These are phyloP conservation scores for Orientallactaga sibirica DNA, from an alignment of 2,797 vertebrate species.

Conservation along the genomic window DNA sequence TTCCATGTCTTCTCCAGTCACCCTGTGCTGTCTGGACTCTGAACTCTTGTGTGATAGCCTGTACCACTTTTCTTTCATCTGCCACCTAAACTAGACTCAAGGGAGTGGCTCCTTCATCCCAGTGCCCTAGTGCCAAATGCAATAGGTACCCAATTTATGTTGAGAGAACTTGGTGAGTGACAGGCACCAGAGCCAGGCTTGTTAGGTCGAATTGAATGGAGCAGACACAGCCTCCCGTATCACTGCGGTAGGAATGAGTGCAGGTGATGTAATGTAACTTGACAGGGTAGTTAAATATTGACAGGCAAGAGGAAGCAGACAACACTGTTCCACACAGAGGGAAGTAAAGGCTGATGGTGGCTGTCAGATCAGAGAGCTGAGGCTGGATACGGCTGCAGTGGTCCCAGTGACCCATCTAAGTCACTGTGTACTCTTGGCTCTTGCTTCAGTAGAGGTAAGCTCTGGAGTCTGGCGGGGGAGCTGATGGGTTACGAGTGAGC, in stretches of 20 bases:
- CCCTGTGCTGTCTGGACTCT: rapidly evolving
- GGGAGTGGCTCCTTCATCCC: neutral
- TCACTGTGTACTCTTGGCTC: slow-evolving; percentile 44
- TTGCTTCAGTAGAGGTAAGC: slow-evolving; percentile 84
- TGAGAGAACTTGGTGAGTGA: slow-evolving; percentile 15
- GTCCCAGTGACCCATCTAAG: slow-evolving; percentile 62
- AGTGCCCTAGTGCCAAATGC: neutral
- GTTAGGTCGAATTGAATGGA: slow-evolving; percentile 84
- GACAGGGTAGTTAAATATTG: slow-evolving; percentile 92
- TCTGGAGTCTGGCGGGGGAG: slow-evolving; percentile 38
- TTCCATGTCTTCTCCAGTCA: neutral
- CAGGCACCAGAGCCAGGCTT: neutral
- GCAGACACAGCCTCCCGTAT: slow-evolving; percentile 82
- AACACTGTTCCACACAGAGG: slow-evolving; percentile 64
- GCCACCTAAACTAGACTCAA: neutral
- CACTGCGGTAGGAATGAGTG: slow-evolving; percentile 78
- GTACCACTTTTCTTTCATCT: neutral
- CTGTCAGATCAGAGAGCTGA: slow-evolving; percentile 71
- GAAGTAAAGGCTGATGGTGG: slow-evolving; percentile 84
- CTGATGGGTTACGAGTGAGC: slow-evolving; percentile 17
- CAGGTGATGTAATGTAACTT: slow-evolving; percentile 89
- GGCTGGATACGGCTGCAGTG: slow-evolving; percentile 52
- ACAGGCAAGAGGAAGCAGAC: slow-evolving; percentile 86
- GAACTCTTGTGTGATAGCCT: too few relatives aligned
- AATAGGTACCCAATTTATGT: neutral